Evolutionary conservation across 2,797 vertebrate genomes (phyloP).

Genomic region (Calcarius lapponicus): DNA sequence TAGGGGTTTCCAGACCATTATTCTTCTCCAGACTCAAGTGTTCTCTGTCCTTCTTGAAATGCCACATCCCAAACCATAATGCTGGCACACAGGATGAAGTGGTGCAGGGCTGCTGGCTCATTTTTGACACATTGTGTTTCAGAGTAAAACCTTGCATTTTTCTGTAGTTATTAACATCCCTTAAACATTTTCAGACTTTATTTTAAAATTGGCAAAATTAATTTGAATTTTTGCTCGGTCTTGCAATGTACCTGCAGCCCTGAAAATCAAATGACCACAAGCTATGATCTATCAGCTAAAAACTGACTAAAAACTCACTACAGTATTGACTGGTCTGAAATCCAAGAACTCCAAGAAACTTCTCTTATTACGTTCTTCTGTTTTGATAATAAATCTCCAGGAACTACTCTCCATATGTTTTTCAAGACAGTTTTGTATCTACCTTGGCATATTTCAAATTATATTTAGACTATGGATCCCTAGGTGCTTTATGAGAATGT

Average conservation of each 20-base stretch:
- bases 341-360: neutral
- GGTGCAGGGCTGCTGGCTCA: neutral
- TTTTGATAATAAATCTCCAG: neutral
- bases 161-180: neutral
- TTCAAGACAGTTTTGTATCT: neutral
- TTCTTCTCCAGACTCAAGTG: neutral
- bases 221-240: neutral
- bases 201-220: neutral
- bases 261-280: neutral
- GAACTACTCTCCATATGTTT: neutral
- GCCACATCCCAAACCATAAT: neutral
- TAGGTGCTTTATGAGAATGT: neutral
- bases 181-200: neutral
- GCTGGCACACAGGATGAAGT: neutral
- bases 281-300: neutral
- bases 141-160: neutral
- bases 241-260: neutral
- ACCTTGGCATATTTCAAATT: neutral
- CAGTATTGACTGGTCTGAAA: neutral
- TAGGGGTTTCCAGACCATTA: neutral
- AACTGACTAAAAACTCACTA: neutral
- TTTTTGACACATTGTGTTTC: neutral
- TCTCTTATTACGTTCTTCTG: neutral
- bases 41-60: neutral
- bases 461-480: neutral